Conservation (phyloP, 2,888 invertebrate genomes). For the Diogma glabrata region DNA sequence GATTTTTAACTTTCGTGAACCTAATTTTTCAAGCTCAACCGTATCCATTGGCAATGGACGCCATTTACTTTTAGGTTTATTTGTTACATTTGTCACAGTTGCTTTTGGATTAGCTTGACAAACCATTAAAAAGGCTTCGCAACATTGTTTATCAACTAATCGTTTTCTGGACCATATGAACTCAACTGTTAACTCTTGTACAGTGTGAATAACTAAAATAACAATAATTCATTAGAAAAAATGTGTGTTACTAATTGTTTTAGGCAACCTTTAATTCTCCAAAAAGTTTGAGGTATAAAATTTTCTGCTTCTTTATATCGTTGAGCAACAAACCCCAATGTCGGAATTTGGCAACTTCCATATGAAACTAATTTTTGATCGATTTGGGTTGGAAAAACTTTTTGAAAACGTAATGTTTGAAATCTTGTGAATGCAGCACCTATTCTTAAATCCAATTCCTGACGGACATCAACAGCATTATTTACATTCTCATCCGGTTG, state of each 20-base stretch:
- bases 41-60: slow-evolving; percentile 92
- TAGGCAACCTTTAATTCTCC: slow-evolving; percentile 76
- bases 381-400: slow-evolving; percentile 61
- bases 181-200: slow-evolving; percentile 66
- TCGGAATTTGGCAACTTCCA: slow-evolving; percentile 98
- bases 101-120: slow-evolving; percentile 65
- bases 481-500: slow-evolving; percentile 70
- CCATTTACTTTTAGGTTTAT: slow-evolving; percentile 92
- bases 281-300: slow-evolving; percentile 88
- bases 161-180: slow-evolving; percentile 81
- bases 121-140: slow-evolving; percentile 68
- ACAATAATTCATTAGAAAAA: not conserved
- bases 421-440: slow-evolving; percentile 97
- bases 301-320: slow-evolving; percentile 83
- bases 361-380: slow-evolving; percentile 84
- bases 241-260: slow-evolving; percentile 15
- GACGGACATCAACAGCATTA: slow-evolving; percentile 88
- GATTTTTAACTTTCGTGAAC: slow-evolving; percentile 79
- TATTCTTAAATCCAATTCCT: slow-evolving; percentile 86
- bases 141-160: slow-evolving; percentile 76
- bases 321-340: slow-evolving; percentile 99
- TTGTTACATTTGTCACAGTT: slow-evolving; percentile 60
- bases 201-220: slow-evolving; percentile 60
- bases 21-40: slow-evolving; percentile 91
- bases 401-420: slow-evolving; percentile 82